These are phyloP conservation scores for Melanotaenia maccullochi DNA, from an alignment of 2,797 vertebrate genomes.

Conservation along the genomic window DNA sequence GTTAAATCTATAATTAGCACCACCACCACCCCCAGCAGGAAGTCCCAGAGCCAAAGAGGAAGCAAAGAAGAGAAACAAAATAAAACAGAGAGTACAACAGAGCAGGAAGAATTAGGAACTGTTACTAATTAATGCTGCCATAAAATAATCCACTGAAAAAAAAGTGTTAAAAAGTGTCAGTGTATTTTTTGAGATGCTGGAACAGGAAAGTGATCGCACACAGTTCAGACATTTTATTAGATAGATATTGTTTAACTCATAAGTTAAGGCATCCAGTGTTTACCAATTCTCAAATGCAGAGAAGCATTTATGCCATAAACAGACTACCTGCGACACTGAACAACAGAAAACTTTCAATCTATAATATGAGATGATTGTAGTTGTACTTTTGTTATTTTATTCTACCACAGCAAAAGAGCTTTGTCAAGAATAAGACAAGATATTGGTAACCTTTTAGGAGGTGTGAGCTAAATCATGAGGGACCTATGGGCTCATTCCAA, in stretches of 20 bases:
- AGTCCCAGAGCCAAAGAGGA: too few species aligned
- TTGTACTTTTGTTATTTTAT: conserved; percentile 29
- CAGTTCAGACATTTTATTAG: conserved; percentile 56
- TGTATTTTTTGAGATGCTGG: conserved; percentile 23
- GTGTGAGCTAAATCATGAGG: conserved; percentile 61
- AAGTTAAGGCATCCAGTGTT: conserved; percentile 46
- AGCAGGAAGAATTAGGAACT: too few species aligned
- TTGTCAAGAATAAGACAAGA: conserved; percentile 39
- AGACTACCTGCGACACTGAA: conserved; percentile 1
- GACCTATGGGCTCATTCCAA: conserved; percentile 72
- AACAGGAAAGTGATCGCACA: conserved; percentile 48
- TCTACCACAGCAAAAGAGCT: conserved; percentile 25
- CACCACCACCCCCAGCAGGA: too few species aligned
- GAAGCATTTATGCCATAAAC: conserved; percentile 12
- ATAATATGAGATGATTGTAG: neutral
- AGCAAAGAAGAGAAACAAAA: too few species aligned
- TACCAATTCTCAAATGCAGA: conserved; percentile 13
- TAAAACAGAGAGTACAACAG: too few species aligned
- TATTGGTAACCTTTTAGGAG: conserved; percentile 57
- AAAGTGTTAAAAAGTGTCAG: too few species aligned
- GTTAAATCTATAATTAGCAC: too few species aligned
- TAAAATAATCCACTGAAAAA: too few species aligned
- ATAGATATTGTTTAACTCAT: conserved; percentile 43
- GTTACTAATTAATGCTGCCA: too few species aligned
- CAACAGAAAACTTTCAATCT: neutral